Percentiles rank a stretch among this genome's conserved stretches.
Conservation (phyloP, 2,888 invertebrate species). For the Machimus atricapillus region DNA sequence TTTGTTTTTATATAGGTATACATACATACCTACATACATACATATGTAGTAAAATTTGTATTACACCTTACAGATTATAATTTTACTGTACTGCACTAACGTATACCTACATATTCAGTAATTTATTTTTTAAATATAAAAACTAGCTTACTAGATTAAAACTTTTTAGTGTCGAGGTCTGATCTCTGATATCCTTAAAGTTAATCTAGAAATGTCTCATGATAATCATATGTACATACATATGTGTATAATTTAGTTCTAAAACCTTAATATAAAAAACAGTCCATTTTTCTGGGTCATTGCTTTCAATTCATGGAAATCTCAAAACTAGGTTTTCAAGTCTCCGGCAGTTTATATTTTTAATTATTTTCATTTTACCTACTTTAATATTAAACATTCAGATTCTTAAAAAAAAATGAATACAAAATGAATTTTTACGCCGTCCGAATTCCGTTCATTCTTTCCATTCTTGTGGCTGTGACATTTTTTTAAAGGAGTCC, state of each 20-base stretch:
- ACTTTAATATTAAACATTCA: not conserved
- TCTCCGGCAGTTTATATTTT: not conserved
- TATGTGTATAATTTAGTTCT: not conserved
- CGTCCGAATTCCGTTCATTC: not conserved
- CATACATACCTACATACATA: too few species aligned
- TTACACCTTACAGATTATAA: too few species aligned
- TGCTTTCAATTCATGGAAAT: not conserved
- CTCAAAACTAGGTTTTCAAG: not conserved
- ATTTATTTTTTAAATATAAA: too few species aligned
- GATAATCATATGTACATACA: too few species aligned
- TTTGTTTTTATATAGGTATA: too few species aligned
- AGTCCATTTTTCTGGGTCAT: not conserved
- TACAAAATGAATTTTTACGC: not conserved
- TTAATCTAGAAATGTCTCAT: too few species aligned
- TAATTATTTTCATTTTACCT: not conserved
- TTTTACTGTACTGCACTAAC: too few species aligned
- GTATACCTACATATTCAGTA: too few species aligned
- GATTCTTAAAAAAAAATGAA: not conserved
- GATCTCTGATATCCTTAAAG: too few species aligned
- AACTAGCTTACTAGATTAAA: too few species aligned
- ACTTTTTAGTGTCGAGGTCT: too few species aligned
- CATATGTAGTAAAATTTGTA: too few species aligned
- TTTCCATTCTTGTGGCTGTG: not conserved
- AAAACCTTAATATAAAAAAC: not conserved
- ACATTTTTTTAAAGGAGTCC: not conserved